These are phyloP conservation scores for Dynastes grantii DNA, from an alignment of 2,888 invertebrate genomes.

Conservation along the genomic window DNA sequence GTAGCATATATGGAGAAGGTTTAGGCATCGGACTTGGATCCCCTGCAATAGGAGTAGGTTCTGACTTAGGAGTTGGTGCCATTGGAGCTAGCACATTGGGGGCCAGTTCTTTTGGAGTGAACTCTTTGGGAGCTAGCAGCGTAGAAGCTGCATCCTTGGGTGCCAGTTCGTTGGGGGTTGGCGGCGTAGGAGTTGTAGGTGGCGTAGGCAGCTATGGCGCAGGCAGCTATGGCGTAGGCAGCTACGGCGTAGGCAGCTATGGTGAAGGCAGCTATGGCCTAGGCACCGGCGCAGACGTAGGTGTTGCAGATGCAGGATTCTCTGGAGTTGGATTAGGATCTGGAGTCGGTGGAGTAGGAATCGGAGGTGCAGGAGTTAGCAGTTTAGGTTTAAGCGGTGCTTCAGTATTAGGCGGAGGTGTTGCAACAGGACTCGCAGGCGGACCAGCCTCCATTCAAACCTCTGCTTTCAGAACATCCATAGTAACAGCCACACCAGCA, in stretches of 20 bases:
- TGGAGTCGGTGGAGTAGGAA: conserved; percentile 3
- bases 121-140: neutral
- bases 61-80: conserved; percentile 8
- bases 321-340: neutral
- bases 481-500: conserved; percentile 20
- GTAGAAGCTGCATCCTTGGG: conserved; percentile 1
- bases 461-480: conserved; percentile 22
- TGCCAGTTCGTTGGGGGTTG: neutral
- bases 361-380: conserved; percentile 26
- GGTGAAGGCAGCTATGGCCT: conserved; percentile 20
- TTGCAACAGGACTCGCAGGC: neutral
- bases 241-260: conserved; percentile 1
- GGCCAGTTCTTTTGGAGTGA: neutral
- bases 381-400: conserved; percentile 20
- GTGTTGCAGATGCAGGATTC: neutral
- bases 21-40: conserved; percentile 13
- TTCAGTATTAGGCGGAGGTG: conserved; percentile 24
- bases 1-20: conserved; percentile 40
- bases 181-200: conserved; percentile 1
- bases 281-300: neutral
- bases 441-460: conserved; percentile 13
- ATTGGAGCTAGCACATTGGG: neutral
- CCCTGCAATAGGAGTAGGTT: conserved; percentile 16
- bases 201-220: conserved; percentile 19
- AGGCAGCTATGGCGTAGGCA: neutral